Evolutionary conservation across 2,888 invertebrate species (phyloP).

Genomic region (Myopa tessellatipennis): DNA sequence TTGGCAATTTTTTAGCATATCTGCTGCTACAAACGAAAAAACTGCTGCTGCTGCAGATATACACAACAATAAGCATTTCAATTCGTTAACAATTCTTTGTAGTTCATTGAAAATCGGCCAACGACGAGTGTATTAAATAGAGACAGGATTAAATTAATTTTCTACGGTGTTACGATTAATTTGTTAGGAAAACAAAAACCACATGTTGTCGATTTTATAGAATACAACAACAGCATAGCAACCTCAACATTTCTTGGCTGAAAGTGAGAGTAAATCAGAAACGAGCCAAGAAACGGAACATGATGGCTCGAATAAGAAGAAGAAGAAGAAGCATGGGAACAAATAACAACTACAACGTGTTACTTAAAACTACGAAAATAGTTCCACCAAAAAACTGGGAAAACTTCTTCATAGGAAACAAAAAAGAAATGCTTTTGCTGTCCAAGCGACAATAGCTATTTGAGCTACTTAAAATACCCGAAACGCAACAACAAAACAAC

Average conservation of each 20-base stretch:
- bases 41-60: not conserved
- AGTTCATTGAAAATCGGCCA: not conserved
- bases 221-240: not conserved
- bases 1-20: too few relatives aligned
- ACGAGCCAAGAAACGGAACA: not conserved
- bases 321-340: not conserved
- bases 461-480: too few relatives aligned
- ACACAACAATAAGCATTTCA: too few relatives aligned
- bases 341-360: too few relatives aligned
- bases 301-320: not conserved
- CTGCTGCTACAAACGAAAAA: not conserved
- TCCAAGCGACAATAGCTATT: too few relatives aligned
- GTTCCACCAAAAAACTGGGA: not conserved
- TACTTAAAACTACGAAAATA: not conserved
- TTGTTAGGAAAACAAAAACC: too few relatives aligned
- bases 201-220: too few relatives aligned
- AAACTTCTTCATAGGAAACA: too few relatives aligned
- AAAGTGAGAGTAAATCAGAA: conserved; percentile 33
- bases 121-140: not conserved
- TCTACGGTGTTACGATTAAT: too few relatives aligned
- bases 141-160: not conserved
- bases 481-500: too few relatives aligned
- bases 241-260: conserved; percentile 7
- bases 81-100: not conserved
- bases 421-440: too few relatives aligned